A percentile compares a stretch with the other conserved stretches of the same genome.
These are phyloP conservation scores for Cheilosia vulpina DNA, from an alignment of 2,888 invertebrate species.

Conservation along the genomic window DNA sequence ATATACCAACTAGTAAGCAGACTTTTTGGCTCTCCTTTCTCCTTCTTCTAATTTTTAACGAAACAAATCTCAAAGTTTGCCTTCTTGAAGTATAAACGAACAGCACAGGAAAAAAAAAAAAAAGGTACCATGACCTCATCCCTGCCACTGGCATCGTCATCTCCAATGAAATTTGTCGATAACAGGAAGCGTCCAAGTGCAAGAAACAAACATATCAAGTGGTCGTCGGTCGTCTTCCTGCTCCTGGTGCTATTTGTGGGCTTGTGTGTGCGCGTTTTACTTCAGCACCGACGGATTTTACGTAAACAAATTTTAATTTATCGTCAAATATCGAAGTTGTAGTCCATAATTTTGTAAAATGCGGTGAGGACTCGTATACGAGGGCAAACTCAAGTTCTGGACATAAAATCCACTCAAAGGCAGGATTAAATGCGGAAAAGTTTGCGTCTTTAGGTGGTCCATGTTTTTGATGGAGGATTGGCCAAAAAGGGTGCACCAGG, in stretches of 20 bases:
- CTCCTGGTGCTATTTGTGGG: background rate
- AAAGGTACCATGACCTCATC: slow-evolving; percentile 57
- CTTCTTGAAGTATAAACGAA: slow-evolving; percentile 42
- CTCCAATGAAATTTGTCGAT: slow-evolving; percentile 68
- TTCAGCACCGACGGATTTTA: slow-evolving; percentile 46
- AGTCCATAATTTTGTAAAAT: slow-evolving; percentile 67
- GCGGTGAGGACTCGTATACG: slow-evolving; percentile 12
- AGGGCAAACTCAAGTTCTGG: slow-evolving; percentile 23
- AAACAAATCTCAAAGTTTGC: slow-evolving; percentile 60
- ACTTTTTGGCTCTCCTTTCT: slow-evolving; percentile 53
- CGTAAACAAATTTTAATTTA: slow-evolving; percentile 75
- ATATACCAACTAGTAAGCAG: slow-evolving; percentile 25
- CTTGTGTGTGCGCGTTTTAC: slow-evolving; percentile 7
- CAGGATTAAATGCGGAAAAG: slow-evolving; percentile 17
- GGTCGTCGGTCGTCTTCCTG: slow-evolving; percentile 21
- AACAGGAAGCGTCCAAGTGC: slow-evolving; percentile 73
- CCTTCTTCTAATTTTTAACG: slow-evolving; percentile 44
- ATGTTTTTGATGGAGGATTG: slow-evolving; percentile 57
- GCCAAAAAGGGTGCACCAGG: background rate
- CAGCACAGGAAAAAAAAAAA: background rate
- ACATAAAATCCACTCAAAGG: slow-evolving; percentile 23
- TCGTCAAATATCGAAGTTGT: slow-evolving; percentile 71
- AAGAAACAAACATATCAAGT: slow-evolving; percentile 68
- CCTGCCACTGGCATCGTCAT: slow-evolving; percentile 53
- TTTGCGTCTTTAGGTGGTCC: slow-evolving; percentile 44